These are phyloP conservation scores for Heteractis magnifica DNA, from an alignment of 92 coral and sea anemone species.

Conservation along the genomic window DNA sequence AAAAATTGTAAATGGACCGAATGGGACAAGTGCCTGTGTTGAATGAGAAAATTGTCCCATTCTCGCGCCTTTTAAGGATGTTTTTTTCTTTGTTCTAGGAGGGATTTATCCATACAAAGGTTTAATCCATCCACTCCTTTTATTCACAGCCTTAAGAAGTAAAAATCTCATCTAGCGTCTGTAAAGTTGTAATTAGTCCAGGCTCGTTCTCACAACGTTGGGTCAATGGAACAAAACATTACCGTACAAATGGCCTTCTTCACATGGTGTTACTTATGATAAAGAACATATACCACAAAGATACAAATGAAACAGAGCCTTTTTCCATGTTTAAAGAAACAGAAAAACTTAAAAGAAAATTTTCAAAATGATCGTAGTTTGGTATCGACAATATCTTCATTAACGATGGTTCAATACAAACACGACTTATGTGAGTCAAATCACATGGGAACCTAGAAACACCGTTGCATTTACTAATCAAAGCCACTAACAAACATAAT, in stretches of 20 bases:
- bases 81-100: slow-evolving; percentile 26
- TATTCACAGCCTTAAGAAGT: slow-evolving; percentile 26
- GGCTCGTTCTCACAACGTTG: slow-evolving; percentile 1
- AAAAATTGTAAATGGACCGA: background rate
- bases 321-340: background rate
- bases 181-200: slow-evolving; percentile 41
- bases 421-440: background rate
- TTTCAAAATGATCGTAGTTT: too few species aligned
- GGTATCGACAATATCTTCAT: too few species aligned
- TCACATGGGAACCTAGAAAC: background rate
- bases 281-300: background rate
- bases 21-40: background rate
- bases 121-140: slow-evolving; percentile 41
- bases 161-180: slow-evolving; percentile 33
- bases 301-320: background rate
- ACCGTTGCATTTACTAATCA: background rate
- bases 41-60: slow-evolving; percentile 20
- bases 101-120: slow-evolving; percentile 49
- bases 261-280: background rate
- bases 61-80: slow-evolving; percentile 31
- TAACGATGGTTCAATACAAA: too few species aligned
- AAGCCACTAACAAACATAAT: background rate
- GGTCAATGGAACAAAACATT: slow-evolving; percentile 13
- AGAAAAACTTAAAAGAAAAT: background rate
- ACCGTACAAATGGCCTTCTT: slow-evolving; percentile 24